Evolutionary conservation across 2,797 vertebrate genomes (phyloP).

Genomic region (Sebastes aleutianus): DNA sequence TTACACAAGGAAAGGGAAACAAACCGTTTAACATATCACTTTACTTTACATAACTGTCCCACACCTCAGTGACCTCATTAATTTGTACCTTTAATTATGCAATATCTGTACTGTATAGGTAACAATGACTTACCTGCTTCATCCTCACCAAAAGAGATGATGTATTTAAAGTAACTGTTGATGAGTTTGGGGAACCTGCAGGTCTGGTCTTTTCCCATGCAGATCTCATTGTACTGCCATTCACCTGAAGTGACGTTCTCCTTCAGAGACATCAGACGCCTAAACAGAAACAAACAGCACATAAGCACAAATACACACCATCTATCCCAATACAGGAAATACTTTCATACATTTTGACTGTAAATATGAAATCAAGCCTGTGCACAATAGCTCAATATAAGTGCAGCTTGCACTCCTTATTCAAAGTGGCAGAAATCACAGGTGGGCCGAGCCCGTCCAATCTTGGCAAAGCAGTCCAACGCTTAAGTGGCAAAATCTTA

Average conservation of each 20-base stretch:
- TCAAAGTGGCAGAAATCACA: neutral
- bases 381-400: too few species aligned
- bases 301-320: neutral
- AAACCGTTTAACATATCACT: neutral
- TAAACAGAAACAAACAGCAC: conserved; percentile 44
- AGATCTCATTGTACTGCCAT: conserved; percentile 86
- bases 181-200: conserved; percentile 82
- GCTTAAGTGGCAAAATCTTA: too few species aligned
- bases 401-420: neutral
- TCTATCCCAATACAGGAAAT: neutral
- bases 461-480: neutral
- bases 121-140: conserved; percentile 77
- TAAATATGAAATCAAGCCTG: neutral
- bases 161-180: conserved; percentile 84
- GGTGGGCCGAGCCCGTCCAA: too few species aligned
- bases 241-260: conserved; percentile 75
- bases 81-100: neutral
- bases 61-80: neutral
- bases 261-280: conserved; percentile 86
- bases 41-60: neutral
- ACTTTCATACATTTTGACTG: neutral
- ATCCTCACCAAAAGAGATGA: conserved; percentile 84
- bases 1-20: neutral
- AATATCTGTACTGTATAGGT: neutral
- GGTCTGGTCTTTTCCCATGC: conserved; percentile 82